A percentile compares a stretch with the other conserved stretches of the same genome.
Conservation (phyloP, 2,113 vertebrate genomes). For the Mormyrus iriodes region DNA sequence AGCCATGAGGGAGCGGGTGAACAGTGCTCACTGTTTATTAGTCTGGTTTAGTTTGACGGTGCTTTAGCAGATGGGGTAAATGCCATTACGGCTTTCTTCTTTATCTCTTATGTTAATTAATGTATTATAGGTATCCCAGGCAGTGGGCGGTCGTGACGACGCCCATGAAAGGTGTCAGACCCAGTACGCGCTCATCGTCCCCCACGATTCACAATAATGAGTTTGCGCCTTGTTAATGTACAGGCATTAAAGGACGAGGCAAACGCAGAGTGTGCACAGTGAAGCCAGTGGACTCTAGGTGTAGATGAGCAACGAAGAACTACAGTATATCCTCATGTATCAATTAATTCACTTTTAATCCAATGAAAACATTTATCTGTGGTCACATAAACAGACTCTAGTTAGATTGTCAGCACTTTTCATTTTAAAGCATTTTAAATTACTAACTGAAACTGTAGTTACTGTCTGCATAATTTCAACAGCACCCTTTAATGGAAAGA, state of each 20-base stretch:
- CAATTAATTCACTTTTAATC: neutral
- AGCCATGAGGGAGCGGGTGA: constrained; percentile 69
- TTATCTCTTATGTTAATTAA: neutral
- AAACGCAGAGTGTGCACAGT: neutral
- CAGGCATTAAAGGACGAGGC: neutral
- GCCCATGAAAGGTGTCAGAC: neutral
- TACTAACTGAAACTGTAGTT: neutral
- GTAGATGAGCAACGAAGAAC: neutral
- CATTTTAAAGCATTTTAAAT: neutral
- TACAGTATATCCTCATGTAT: neutral
- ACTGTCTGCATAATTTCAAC: neutral
- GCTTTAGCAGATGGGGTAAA: constrained; percentile 60
- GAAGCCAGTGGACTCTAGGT: neutral
- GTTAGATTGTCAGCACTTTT: neutral
- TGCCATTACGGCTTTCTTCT: neutral
- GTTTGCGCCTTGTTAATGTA: neutral
- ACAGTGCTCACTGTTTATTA: constrained; percentile 49
- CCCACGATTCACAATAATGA: neutral
- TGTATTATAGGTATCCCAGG: neutral
- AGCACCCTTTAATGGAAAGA: neutral
- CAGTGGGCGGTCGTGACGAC: neutral
- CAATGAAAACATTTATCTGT: neutral
- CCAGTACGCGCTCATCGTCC: neutral
- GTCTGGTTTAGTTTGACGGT: constrained; percentile 50
- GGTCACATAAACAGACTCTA: neutral